Base-by-base conservation (phyloP, 2,888 invertebrate genomes). In the Cataglyphis cursor region DNA sequence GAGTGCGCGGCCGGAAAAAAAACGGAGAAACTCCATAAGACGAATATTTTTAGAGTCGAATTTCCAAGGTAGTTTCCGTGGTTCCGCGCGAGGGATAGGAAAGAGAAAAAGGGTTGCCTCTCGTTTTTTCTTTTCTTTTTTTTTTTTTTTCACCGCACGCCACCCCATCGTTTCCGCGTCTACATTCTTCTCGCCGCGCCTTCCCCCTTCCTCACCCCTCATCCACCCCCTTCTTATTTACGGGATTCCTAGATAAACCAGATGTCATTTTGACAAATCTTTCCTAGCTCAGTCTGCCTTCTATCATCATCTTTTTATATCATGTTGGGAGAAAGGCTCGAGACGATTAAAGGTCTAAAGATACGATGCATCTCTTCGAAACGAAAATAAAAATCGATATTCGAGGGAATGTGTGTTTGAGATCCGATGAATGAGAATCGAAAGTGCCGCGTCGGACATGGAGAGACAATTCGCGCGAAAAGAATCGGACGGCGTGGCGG, bases 61-160 rank as follows among this genome's bases (percentile, higher is more conserved):
- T 90, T 90, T 89, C 85, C 74, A 88, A 89, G 87, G 88, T 89
- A 80, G 86, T 87, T 90, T 90, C 89, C 89, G 90, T 86, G 82
- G 82, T 90, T 85, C 51, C 72, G 73, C 44, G 76, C 82, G 84
- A 66, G 73, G 76, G 78, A 80, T 73, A 81, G 82, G 82, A 87
- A 87, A 84, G 78, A 82, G 85, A 83, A 64, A 64, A 90, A 90
- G 89, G 89, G 88, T 90, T 90, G 82, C 48, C 51, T 54, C 57
- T 59, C 28, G 28, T 38, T 85, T 68, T 66, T 31, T 18, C 9
- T 59, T 74, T 62, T 44, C 31, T 31, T 3, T 9, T 73, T 62
- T 62, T 66, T 28, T 28, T 15, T 72, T 73, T 59, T 73, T 44
- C 59, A 75, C 51, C 48, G 24, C 31, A 31, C 70, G 73, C 66